A percentile compares a stretch with the other conserved stretches of the same genome.
These are phyloP conservation scores for Volucella inanis DNA, from an alignment of 2,888 invertebrate species.

Conservation along the genomic window DNA sequence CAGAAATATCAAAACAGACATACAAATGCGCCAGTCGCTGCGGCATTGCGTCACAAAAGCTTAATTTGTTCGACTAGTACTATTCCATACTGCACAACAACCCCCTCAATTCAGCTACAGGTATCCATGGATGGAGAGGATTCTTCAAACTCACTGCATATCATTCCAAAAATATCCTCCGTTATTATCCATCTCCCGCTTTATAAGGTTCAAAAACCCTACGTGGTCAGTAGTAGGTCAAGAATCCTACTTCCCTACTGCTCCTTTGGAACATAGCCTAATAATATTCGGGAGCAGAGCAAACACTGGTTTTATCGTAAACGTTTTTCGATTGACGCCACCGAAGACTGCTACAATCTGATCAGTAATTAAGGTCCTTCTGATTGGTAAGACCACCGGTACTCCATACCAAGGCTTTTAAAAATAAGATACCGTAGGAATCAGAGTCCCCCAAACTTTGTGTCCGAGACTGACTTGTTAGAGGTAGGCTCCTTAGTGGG, in stretches of 20 bases:
- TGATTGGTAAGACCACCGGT: too few relatives aligned
- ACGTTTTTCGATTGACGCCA: too few relatives aligned
- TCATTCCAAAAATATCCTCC: conserved; percentile 88
- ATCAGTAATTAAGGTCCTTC: too few relatives aligned
- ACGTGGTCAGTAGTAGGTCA: conserved; percentile 91
- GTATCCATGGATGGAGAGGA: conserved; percentile 77
- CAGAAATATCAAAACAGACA: conserved; percentile 64
- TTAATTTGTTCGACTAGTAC: conserved; percentile 82
- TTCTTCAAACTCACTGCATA: conserved; percentile 83
- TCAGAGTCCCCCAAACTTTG: too few relatives aligned
- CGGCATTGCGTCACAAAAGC: conserved; percentile 80
- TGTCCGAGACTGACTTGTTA: too few relatives aligned
- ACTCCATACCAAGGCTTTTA: too few relatives aligned
- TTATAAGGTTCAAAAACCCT: conserved; percentile 91
- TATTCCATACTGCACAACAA: conserved; percentile 74
- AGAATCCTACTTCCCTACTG: conserved; percentile 90
- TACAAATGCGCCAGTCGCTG: conserved; percentile 43
- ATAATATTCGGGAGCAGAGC: too few relatives aligned
- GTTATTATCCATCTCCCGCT: conserved; percentile 88
- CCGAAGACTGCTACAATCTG: too few relatives aligned
- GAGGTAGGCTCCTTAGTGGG: too few relatives aligned
- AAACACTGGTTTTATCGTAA: too few relatives aligned
- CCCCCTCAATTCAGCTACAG: conserved; percentile 78
- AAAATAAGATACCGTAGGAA: too few relatives aligned
- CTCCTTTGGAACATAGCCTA: conserved; percentile 84